Conservation (phyloP, 1,140 invertebrate genomes). For the Eriosoma lanigerum region DNA sequence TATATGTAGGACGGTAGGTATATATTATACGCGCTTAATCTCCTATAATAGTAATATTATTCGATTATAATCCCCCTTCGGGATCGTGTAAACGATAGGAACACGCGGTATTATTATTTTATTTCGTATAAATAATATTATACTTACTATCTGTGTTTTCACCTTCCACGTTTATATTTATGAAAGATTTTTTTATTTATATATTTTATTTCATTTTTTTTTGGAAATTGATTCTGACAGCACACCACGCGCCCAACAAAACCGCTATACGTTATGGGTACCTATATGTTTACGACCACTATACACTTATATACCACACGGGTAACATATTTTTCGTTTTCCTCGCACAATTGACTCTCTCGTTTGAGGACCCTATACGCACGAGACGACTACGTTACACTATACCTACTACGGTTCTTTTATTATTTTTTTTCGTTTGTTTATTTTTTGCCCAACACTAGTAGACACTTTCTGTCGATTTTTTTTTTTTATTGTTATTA, state of each 20-base stretch:
- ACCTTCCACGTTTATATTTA: too few relatives aligned
- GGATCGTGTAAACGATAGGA: constrained; percentile 50
- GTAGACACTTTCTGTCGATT: constrained; percentile 6
- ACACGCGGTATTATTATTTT: constrained; percentile 4
- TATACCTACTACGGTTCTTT: background rate
- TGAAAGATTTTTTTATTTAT: too few relatives aligned
- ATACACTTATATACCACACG: background rate
- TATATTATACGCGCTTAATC: constrained; percentile 10
- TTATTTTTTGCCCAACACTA: constrained; percentile 29
- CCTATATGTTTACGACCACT: constrained; percentile 24
- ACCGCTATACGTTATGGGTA: constrained; percentile 1
- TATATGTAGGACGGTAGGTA: background rate
- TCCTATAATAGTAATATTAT: constrained; percentile 46
- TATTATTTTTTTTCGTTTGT: background rate
- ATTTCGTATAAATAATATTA: background rate
- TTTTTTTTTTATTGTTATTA: background rate
- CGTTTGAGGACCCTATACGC: background rate
- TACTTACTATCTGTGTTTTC: background rate
- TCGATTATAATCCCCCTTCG: constrained; percentile 43
- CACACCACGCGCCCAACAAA: background rate
- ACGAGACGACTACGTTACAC: background rate
- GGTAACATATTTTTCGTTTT: background rate
- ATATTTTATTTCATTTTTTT: background rate
- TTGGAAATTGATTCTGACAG: constrained; percentile 48
- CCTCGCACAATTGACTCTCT: constrained; percentile 25